Base-by-base conservation (phyloP, 2,797 vertebrate species). In the Siniperca obscura region DNA sequence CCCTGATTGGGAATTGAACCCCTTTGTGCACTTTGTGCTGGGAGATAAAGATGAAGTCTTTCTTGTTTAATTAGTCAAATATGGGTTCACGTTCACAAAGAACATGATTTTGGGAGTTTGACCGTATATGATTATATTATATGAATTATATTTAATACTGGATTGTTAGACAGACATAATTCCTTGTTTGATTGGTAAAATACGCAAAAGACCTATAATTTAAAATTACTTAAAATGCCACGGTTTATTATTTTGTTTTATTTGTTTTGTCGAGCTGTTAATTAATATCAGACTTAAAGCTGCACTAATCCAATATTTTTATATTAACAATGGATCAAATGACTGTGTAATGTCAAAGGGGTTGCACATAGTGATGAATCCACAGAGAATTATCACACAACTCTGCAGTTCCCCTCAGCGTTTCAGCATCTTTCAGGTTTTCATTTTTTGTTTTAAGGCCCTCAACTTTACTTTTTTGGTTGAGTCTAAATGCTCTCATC, bases 61-160 rank as follows among this genome's bases (percentile, higher is more conserved):
- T 55, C 19, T 30, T 22, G 1, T 22, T 42, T 2, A 57, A 56
- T 67, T 27, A 12, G 8, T 67, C 16, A 10, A 22, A 14, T 21
- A 61, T 56, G 4, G 13, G 4, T 53, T 74, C 9, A 57, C 6
- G 13, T 76, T 40, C 53, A 34, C 5, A 9, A n/a, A 44, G 4
- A 46, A 6, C 13, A 40, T 48, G n/a, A 52, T 56, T 68, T 40
- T 67, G 70, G 57, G 38, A 70, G 46, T 55, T 73, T 50, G 30
- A 50, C 30, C 34, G 67, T 13, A 22, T 6, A 11, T 30, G 30
- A 30, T 30, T 30, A 30, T 30, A 30, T 30, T 30, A 30, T 30
- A 30, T 30, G 30, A 30, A 27, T 27, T 27, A 27, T 27, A 27
- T 67, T 30, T 59, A 30, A 73, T 19, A 68, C 44, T 36, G 19